phyloP scores from a whole-genome alignment of 2,113 vertebrate genomes.

The Pelvicachromis taeniatus region DNA sequence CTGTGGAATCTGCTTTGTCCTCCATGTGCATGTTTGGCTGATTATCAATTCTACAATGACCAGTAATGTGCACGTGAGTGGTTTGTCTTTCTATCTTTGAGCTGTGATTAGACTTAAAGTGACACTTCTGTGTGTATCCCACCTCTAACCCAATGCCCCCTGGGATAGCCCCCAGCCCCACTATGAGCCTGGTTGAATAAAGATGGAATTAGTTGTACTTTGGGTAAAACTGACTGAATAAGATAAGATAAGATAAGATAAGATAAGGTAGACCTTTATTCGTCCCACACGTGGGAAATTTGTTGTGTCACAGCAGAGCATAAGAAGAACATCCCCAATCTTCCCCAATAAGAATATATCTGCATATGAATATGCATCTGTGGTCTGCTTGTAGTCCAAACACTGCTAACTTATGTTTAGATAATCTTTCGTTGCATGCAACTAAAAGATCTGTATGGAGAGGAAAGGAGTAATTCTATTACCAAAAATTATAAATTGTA shows the following conservation, averaged over 20 bases:
- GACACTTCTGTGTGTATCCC: not conserved
- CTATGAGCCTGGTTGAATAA: not conserved
- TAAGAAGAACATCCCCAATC: not conserved
- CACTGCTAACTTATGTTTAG: not conserved
- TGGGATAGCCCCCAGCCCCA: not conserved
- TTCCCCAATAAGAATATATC: not conserved
- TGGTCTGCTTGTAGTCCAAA: not conserved
- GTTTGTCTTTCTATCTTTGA: not conserved
- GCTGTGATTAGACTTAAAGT: not conserved
- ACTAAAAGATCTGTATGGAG: not conserved
- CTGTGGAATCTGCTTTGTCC: not conserved
- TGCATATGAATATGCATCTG: not conserved
- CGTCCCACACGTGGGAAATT: too few species aligned
- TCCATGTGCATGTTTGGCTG: not conserved
- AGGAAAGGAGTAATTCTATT: not conserved
- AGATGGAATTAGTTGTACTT: not conserved
- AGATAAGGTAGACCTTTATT: too few species aligned
- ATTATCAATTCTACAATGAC: not conserved
- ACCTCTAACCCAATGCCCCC: not conserved
- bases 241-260: not conserved
- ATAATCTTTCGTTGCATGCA: not conserved
- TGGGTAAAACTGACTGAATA: not conserved
- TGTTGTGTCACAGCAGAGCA: too few species aligned
- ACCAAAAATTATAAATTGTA: not conserved
- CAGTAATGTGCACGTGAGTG: not conserved